These are phyloP conservation scores for Aepyceros melampus DNA, from an alignment of 2,113 vertebrate species.

Conservation along the genomic window DNA sequence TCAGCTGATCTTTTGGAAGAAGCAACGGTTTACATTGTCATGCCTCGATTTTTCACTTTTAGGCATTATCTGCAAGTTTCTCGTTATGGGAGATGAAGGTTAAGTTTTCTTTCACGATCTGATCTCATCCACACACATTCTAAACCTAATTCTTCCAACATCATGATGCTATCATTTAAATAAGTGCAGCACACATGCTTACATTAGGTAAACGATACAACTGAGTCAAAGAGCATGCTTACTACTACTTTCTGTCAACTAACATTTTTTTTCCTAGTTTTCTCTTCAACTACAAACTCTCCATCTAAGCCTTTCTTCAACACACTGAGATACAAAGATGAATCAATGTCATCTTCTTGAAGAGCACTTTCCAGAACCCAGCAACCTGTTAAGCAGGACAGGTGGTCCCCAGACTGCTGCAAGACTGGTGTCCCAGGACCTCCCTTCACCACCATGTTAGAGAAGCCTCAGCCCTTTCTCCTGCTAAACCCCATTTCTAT, in stretches of 20 bases:
- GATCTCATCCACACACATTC: neutral
- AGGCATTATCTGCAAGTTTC: neutral
- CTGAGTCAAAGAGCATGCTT: neutral
- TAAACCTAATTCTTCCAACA: neutral
- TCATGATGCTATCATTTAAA: neutral
- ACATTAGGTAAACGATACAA: neutral
- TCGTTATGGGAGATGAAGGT: neutral
- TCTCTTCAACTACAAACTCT: neutral
- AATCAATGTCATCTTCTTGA: neutral
- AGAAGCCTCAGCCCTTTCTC: neutral
- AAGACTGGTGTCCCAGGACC: neutral
- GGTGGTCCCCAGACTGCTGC: neutral
- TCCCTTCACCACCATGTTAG: neutral
- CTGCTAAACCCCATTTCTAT: neutral
- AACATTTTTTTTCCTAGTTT: neutral
- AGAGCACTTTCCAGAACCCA: neutral
- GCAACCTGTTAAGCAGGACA: neutral
- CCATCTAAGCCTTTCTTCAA: neutral
- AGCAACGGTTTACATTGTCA: neutral
- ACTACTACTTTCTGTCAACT: neutral
- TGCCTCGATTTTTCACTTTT: neutral
- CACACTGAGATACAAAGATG: neutral
- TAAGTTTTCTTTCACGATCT: slow-evolving; percentile 19
- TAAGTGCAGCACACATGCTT: neutral
- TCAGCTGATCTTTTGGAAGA: neutral